Evolutionary conservation across 2,888 invertebrate species (phyloP), one percentile per base, ranked within the genome.

Genomic region (Cataglyphis cursor): DNA sequence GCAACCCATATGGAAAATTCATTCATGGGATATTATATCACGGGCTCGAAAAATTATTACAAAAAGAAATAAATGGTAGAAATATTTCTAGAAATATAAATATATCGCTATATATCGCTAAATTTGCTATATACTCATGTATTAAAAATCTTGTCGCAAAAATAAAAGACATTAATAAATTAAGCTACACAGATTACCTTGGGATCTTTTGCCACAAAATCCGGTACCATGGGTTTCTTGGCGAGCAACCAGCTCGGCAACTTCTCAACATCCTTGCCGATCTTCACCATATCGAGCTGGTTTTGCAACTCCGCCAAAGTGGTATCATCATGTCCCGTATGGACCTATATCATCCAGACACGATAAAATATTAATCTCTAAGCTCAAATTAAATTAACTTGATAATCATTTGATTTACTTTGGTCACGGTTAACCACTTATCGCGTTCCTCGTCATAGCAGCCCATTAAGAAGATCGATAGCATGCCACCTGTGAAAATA

Each of bases 391-490:
- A 24, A 74, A 61, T 61, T 24, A 62, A 74, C 0, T 76, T 21
- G 28, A 73, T 35, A 41, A 41, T 38, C 28, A 62, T 75, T 81
- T 64, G 61, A 75, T 65, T 86, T 91, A 96, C 96, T 96, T 99
- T 99, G 0, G 99, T 98, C 0, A 99, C 99, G 0, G 99, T 99
- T 83, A 97, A 96, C 97, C 98, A 99, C 93, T 96, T 96, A 72
- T 96, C 95, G 64, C 95, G 95, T 4, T 96, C 95, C 8, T 95
- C 95, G 95, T 99, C 97, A 82, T 97, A 96, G 91, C 98, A 98
- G 0, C 99, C 99, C 98, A 99, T 99, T 24, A 99, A 95, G 93
- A 99, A 99, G 64, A 99, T 97, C 3, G 99, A 99, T 96, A 98
- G 97, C 96, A 98, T 97, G 0, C 99, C 99, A 62, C 99, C 94